Evolutionary conservation across 2,888 invertebrate species (phyloP).

Genomic region (Oxytorus armatus): DNA sequence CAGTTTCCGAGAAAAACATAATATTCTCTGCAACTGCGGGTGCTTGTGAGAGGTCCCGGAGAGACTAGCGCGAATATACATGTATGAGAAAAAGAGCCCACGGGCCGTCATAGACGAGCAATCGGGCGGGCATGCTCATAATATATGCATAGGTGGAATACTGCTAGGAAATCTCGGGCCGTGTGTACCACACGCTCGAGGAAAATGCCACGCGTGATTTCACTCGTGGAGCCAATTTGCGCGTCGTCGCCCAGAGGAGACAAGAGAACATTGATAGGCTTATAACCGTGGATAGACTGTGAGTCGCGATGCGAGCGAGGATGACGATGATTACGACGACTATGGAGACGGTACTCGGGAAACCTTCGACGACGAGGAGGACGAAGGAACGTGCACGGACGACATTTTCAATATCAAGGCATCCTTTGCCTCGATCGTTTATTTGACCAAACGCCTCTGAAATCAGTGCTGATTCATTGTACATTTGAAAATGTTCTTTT

Average conservation of each 20-base stretch:
- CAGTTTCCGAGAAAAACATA: slow-evolving; percentile 71
- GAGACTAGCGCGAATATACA: neutral
- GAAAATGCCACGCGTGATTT: slow-evolving; percentile 75
- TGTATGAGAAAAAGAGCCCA: slow-evolving; percentile 10
- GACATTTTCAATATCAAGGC: too few relatives aligned
- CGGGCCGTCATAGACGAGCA: slow-evolving; percentile 37
- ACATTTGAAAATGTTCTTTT: too few relatives aligned
- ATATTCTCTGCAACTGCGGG: slow-evolving; percentile 51
- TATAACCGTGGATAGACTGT: neutral
- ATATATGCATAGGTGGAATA: slow-evolving; percentile 47
- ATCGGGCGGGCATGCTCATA: slow-evolving; percentile 47
- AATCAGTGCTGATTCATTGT: too few relatives aligned
- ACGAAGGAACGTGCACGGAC: too few relatives aligned
- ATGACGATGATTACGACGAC: too few relatives aligned
- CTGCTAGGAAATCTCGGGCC: slow-evolving; percentile 26
- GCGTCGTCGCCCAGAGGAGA: slow-evolving; percentile 68
- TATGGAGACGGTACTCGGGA: too few relatives aligned
- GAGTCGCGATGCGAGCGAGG: too few relatives aligned
- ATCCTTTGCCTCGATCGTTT: too few relatives aligned
- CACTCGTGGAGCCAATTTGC: slow-evolving; percentile 75
- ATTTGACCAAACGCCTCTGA: too few relatives aligned
- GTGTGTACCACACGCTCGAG: slow-evolving; percentile 35
- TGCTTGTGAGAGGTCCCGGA: slow-evolving; percentile 33
- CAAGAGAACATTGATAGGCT: slow-evolving; percentile 22
- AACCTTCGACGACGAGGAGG: too few relatives aligned